Evolutionary conservation across 1,140 invertebrate genomes (phyloP).

Genomic region (Aplysia californica): DNA sequence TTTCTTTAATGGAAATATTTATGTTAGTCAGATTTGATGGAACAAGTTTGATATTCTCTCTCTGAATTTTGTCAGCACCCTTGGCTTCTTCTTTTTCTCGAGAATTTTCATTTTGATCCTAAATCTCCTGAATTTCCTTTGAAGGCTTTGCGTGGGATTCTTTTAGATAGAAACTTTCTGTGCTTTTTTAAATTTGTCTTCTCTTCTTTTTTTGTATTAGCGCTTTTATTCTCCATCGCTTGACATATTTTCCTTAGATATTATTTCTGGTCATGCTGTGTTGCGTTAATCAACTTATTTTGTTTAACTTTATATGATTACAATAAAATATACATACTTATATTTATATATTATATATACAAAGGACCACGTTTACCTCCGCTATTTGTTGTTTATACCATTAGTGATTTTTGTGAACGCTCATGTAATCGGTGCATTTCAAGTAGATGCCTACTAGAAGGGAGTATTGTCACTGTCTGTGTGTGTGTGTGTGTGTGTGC

Average conservation of each 20-base stretch:
- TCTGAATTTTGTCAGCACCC: too few species aligned
- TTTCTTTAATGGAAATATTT: too few species aligned
- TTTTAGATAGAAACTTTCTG: too few species aligned
- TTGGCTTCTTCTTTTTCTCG: too few species aligned
- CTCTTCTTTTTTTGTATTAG: not conserved
- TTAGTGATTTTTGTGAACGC: not conserved
- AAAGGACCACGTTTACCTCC: conserved; percentile 30
- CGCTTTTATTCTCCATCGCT: not conserved
- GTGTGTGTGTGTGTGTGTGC: not conserved
- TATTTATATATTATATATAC: conserved; percentile 28
- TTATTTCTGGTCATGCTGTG: conserved; percentile 11
- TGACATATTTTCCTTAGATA: not conserved
- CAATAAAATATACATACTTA: conserved; percentile 17
- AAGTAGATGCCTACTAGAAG: not conserved
- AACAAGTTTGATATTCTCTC: too few species aligned
- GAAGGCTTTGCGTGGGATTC: too few species aligned
- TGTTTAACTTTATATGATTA: conserved; percentile 18
- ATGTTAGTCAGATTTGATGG: not conserved
- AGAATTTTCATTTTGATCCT: too few species aligned
- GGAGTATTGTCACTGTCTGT: not conserved
- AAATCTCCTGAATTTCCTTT: too few species aligned
- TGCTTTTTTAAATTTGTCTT: not conserved
- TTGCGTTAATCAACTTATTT: conserved; percentile 15
- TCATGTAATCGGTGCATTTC: conserved; percentile 25
- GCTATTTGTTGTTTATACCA: conserved; percentile 23